Conservation (phyloP, 2,113 vertebrate genomes). For the Neoarius graeffei region DNA sequence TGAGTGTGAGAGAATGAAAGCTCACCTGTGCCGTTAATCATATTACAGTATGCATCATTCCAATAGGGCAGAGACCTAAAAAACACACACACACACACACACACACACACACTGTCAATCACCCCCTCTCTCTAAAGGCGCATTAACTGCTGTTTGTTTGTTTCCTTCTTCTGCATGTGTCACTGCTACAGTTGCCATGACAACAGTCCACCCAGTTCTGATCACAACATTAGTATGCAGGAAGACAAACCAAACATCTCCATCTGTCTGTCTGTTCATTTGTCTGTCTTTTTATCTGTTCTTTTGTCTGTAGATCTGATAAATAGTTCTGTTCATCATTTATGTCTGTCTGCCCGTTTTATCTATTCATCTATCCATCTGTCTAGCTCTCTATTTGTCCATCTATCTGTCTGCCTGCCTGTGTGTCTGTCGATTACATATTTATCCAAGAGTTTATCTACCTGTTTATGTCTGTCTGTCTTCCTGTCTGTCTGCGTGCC, state of each 20-base stretch:
- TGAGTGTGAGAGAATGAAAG: neutral
- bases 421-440: too few relatives aligned
- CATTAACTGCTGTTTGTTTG: slow-evolving; percentile 7
- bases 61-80: slow-evolving; percentile 81
- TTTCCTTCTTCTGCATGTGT: slow-evolving; percentile 28
- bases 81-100: slow-evolving; percentile 27
- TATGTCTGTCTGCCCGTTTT: neutral
- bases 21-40: slow-evolving; percentile 95
- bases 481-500: too few relatives aligned
- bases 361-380: neutral
- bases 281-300: neutral
- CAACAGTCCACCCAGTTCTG: slow-evolving; percentile 14
- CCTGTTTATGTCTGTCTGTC: neutral
- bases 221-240: neutral
- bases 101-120: neutral
- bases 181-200: slow-evolving; percentile 16
- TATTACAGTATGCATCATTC: slow-evolving; percentile 79
- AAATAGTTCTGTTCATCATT: neutral
- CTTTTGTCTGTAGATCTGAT: neutral
- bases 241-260: slow-evolving; percentile 14
- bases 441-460: too few relatives aligned
- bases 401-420: neutral
- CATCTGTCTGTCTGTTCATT: neutral
- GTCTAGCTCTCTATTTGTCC: neutral
- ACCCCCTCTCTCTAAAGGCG: neutral